Conservation (phyloP, 2,797 vertebrate genomes). For the Xiphophorus birchmanni region DNA sequence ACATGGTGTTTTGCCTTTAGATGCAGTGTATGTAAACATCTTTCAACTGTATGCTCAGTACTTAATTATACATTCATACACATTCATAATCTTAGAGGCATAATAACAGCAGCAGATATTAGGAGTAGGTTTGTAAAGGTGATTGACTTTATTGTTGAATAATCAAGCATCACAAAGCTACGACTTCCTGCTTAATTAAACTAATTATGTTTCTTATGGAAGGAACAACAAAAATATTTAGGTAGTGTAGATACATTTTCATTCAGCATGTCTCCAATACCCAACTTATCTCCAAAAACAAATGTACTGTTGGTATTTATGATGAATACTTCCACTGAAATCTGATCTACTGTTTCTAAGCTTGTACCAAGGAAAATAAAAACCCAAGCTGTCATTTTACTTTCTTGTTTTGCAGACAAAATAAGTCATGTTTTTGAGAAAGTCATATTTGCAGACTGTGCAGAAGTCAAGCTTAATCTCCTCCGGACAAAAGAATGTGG, state of each 20-base stretch:
- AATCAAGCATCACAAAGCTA: conserved; percentile 2
- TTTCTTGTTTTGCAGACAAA: neutral
- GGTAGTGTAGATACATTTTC: neutral
- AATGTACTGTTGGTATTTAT: neutral
- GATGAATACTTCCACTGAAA: neutral
- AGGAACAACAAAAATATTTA: neutral
- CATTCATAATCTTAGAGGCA: neutral
- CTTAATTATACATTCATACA: neutral
- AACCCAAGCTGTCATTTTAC: neutral
- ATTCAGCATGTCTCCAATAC: neutral
- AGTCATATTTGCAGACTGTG: neutral
- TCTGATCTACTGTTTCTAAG: neutral
- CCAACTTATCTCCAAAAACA: neutral
- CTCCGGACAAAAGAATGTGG: neutral
- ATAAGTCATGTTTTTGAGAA: neutral
- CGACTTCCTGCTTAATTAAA: neutral
- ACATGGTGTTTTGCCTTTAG: neutral
- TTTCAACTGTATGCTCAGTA: neutral
- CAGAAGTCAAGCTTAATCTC: neutral
- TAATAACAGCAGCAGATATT: neutral
- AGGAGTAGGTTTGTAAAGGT: neutral
- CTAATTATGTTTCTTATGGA: neutral
- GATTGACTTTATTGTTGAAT: conserved; percentile 1
- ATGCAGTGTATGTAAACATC: neutral
- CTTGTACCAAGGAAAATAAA: neutral